Percentiles rank a stretch among this genome's conserved stretches.
Conservation (phyloP, 2,888 invertebrate species). For the Sphaeridia pumilis region DNA sequence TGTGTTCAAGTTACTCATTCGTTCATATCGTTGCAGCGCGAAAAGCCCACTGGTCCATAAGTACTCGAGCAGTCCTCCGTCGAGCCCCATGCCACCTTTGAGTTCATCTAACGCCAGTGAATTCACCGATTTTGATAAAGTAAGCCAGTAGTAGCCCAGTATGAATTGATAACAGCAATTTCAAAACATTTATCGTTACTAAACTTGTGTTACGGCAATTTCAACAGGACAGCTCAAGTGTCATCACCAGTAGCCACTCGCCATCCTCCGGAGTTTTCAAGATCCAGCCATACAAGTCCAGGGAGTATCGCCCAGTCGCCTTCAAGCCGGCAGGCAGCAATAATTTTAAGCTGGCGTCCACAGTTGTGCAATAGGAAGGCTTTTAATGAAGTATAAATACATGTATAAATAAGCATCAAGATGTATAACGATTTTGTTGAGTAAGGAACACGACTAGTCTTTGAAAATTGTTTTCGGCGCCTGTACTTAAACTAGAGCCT, state of each 20-base stretch:
- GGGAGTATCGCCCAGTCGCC: constrained; percentile 43
- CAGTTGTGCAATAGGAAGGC: constrained; percentile 2
- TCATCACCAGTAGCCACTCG: constrained; percentile 5
- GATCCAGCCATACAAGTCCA: constrained; percentile 36
- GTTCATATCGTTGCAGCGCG: constrained; percentile 5
- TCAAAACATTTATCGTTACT: no score
- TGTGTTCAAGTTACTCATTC: no score
- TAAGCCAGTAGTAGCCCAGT: no score
- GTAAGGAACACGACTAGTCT: no score
- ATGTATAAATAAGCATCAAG: no score
- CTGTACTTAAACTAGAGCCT: no score
- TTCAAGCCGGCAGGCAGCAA: constrained; percentile 36
- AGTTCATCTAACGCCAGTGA: constrained; percentile 17
- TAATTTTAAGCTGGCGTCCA: constrained; percentile 10
- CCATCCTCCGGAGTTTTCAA: constrained; percentile 15
- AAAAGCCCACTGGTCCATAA: constrained; percentile 24
- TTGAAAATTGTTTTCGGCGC: no score
- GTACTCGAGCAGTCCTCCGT: constrained; percentile 31
- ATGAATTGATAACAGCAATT: no score
- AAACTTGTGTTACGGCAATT: no score
- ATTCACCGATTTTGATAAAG: constrained; percentile 18
- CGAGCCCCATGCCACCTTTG: constrained; percentile 25
- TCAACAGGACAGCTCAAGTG: constrained; percentile 12
- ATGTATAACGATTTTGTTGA: no score
- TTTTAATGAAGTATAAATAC: no score